Evolutionary conservation across 2,797 vertebrate species (phyloP).

Genomic region (Rhynchonycteris naso): DNA sequence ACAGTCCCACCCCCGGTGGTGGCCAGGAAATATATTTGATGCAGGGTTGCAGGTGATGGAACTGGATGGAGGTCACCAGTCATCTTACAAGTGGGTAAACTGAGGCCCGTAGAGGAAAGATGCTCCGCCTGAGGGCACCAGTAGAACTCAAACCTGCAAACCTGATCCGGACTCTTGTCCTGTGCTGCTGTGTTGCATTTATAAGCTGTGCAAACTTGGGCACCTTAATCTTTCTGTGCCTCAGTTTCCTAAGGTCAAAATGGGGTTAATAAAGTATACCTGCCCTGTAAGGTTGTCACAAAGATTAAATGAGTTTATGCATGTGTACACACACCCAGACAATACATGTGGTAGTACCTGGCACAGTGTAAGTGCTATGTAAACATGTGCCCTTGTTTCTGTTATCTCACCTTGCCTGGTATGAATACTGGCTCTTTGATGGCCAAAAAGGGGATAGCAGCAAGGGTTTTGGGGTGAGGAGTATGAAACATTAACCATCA

Average conservation of each 20-base stretch:
- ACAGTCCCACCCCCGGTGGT: not conserved
- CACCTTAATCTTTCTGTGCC: not conserved
- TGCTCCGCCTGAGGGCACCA: not conserved
- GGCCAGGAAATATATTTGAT: not conserved
- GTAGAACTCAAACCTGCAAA: not conserved
- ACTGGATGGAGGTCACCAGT: not conserved
- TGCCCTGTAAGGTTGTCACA: not conserved
- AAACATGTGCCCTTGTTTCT: accelerated
- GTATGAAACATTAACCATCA: accelerated
- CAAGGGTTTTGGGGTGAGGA: not conserved
- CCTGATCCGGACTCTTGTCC: too few relatives aligned
- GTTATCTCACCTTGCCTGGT: not conserved
- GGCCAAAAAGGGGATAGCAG: not conserved
- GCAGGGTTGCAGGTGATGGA: not conserved
- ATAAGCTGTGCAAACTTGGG: not conserved
- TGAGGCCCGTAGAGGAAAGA: not conserved
- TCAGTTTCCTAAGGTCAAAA: not conserved
- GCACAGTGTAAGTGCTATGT: accelerated
- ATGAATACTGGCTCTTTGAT: not conserved
- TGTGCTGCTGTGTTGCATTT: not conserved
- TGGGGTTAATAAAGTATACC: not conserved
- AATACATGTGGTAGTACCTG: not conserved
- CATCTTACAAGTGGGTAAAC: not conserved
- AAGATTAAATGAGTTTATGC: not conserved
- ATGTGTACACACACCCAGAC: not conserved